phyloP scores from a whole-genome alignment of 1,140 invertebrate genomes.

The Brachionus angularis region DNA sequence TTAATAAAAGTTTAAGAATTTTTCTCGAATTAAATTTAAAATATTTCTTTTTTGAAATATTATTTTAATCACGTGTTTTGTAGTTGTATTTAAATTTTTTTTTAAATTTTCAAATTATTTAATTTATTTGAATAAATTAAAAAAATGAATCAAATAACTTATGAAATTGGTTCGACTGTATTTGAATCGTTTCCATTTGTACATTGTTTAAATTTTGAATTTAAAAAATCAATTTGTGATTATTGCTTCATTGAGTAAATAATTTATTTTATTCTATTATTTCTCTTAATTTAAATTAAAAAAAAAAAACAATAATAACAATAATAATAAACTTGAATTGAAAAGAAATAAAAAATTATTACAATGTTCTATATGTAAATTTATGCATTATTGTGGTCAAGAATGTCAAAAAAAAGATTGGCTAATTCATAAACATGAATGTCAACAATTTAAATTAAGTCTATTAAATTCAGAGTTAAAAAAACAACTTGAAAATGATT shows the following conservation, averaged over 20 bases:
- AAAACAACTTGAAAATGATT: constrained; percentile 13
- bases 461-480: background rate
- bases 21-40: too few species aligned
- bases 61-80: too few species aligned
- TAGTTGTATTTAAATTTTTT: too few species aligned
- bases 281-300: too few species aligned
- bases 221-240: background rate
- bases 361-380: constrained; percentile 25
- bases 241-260: constrained; percentile 20
- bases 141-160: too few species aligned
- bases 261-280: background rate
- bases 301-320: too few species aligned
- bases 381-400: constrained; percentile 18
- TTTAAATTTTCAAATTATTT: too few species aligned
- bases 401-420: constrained; percentile 26
- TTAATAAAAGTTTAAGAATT: too few species aligned
- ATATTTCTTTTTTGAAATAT: too few species aligned
- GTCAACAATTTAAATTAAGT: background rate
- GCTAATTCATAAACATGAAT: constrained; percentile 21
- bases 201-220: background rate
- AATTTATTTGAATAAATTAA: too few species aligned
- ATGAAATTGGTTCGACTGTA: too few species aligned
- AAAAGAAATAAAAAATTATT: background rate
- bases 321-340: background rate
- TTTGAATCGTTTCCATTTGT: constrained; percentile 17